These are phyloP conservation scores for Cyrtodaria siliqua DNA, from an alignment of 2,888 invertebrate genomes.

Conservation along the genomic window DNA sequence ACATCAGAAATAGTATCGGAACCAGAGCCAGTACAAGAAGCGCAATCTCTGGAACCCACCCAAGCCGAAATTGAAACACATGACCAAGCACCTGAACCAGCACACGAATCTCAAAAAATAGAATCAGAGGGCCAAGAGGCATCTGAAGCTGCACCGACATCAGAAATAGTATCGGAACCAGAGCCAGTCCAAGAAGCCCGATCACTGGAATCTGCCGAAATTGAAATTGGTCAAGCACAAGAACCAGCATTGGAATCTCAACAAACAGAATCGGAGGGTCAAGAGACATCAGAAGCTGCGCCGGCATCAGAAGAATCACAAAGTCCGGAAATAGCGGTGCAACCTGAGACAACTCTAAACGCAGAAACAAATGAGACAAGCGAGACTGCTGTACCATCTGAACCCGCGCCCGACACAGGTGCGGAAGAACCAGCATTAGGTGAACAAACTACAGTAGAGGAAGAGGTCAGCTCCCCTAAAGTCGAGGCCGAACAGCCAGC, in stretches of 20 bases:
- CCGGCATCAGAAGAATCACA: too few species aligned
- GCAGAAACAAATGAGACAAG: conserved; percentile 1
- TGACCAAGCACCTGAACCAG: not conserved
- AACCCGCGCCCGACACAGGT: conserved; percentile 2
- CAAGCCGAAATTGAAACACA: not conserved
- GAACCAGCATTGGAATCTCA: not conserved
- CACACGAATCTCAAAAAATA: not conserved
- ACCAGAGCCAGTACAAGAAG: not conserved
- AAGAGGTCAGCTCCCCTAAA: too few species aligned
- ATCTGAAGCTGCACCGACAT: not conserved
- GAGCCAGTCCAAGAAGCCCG: not conserved
- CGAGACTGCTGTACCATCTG: not conserved
- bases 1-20: not conserved
- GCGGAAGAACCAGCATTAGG: not conserved
- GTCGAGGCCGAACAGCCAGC: too few species aligned
- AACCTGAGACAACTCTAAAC: not conserved
- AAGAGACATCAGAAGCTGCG: too few species aligned
- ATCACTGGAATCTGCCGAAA: not conserved
- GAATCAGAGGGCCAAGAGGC: not conserved
- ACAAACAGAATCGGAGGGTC: too few species aligned
- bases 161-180: not conserved
- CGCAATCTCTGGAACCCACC: not conserved
- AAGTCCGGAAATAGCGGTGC: not conserved
- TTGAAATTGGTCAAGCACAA: not conserved
- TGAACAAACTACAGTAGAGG: too few species aligned